Evolutionary conservation across 2,797 vertebrate genomes (phyloP), one percentile per base, ranked within the genome.

Genomic region (Octomys mimax): DNA sequence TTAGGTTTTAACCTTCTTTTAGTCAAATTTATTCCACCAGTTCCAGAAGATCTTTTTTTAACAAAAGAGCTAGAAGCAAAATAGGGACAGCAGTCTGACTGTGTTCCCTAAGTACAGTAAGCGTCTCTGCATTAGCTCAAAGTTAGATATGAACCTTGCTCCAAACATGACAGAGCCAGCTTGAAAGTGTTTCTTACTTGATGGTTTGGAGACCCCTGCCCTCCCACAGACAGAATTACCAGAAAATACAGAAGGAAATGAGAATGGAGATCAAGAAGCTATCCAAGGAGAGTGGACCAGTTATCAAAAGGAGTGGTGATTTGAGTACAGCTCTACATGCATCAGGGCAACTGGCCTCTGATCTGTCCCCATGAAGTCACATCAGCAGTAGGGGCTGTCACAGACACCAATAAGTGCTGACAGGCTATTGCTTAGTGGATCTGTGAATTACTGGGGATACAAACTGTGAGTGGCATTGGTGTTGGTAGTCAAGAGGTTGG

Each of bases 151-250:
- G 36, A 81, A 22, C 49, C 64, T 2, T 42, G 49, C 31, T n/a
- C 54, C 31, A 77, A 75, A 13, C 49, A 11, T 21, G 21, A 5
- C 24, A 83, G 57, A 21, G 61, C 10, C 61, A 92, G 71, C 59
- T 70, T 57, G 36, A 49, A 5, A 59, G 46, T 18, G 19, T 10
- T 87, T 75, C 66, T 95, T 42, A 87, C 42, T 79, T 49, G 75
- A 78, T 75, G 21, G 39, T 39, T 89, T 89, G 61, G 89, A 83
- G 49, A 66, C 70, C 52, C 64, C 82, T 33, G 78, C 61, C 70
- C n/a, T 71, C 82, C 52, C 62, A 87, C n/a, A 82, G 68, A 62
- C 33, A 89, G 92, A 92, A 94, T 70, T 84, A 88, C n/a, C 75
- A 92, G 80, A 79, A 49, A 91, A 79, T 64, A 92, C 9, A 96